Evolutionary conservation across 2,113 vertebrate species (phyloP).

Genomic region (Grallaria varia): DNA sequence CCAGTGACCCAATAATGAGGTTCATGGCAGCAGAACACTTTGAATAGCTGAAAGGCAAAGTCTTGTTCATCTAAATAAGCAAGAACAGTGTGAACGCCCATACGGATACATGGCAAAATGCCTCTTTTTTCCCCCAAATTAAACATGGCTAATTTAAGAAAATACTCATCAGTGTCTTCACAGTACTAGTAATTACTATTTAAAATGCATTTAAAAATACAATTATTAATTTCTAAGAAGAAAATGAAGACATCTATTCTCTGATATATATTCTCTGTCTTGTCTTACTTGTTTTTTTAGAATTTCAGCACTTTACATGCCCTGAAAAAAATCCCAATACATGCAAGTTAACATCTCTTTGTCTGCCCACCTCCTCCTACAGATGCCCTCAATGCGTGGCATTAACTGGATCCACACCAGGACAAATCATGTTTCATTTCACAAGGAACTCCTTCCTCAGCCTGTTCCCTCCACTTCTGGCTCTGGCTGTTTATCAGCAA

Average conservation of each 20-base stretch:
- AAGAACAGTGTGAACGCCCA: not conserved
- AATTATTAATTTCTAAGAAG: not conserved
- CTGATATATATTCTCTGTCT: too few relatives aligned
- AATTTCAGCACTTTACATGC: not conserved
- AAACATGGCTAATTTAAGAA: not conserved
- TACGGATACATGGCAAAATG: not conserved
- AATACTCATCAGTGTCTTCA: not conserved
- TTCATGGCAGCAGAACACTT: slow-evolving; percentile 53
- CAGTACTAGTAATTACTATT: not conserved
- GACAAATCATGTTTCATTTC: not conserved
- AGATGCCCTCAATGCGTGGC: not conserved
- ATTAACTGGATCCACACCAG: not conserved
- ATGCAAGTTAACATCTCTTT: not conserved
- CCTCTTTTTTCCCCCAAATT: not conserved
- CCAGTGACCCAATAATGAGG: slow-evolving; percentile 42
- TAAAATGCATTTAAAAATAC: not conserved
- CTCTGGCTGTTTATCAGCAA: not conserved
- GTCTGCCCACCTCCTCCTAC: not conserved
- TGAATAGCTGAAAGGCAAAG: slow-evolving; percentile 40
- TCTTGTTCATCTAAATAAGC: slow-evolving; percentile 39
- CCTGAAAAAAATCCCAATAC: not conserved
- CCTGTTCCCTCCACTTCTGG: not conserved
- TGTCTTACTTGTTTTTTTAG: not conserved
- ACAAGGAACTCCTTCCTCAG: not conserved
- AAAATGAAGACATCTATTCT: not conserved